These are phyloP conservation scores for Astur gentilis DNA, from an alignment of 2,113 vertebrate genomes.

Conservation along the genomic window DNA sequence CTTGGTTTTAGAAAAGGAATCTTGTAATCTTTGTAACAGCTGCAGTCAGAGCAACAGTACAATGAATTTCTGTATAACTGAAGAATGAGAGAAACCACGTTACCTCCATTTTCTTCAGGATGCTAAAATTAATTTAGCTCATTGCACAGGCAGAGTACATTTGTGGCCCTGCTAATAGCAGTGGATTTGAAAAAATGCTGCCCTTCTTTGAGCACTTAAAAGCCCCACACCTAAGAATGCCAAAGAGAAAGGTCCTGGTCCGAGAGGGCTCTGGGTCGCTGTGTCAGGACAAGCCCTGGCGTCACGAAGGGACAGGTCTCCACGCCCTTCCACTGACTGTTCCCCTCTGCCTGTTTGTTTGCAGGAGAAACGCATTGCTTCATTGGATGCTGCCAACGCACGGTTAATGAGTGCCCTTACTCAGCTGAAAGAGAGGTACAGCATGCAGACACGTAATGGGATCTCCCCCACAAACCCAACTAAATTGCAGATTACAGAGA, in stretches of 20 bases:
- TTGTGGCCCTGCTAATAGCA: neutral
- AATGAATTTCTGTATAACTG: neutral
- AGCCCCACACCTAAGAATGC: accelerated
- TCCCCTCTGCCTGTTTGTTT: neutral
- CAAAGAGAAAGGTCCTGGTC: neutral
- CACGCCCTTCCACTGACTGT: accelerated
- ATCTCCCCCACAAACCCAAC: constrained; percentile 99
- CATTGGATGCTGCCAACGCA: constrained; percentile 93
- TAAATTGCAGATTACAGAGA: constrained; percentile 99
- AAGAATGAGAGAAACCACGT: neutral
- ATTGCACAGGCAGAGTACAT: neutral
- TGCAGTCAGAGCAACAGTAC: neutral
- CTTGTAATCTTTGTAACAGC: neutral
- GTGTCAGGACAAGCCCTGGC: neutral
- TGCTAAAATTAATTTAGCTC: neutral
- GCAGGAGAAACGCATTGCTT: constrained; percentile 97
- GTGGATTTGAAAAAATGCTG: accelerated
- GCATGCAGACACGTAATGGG: constrained; percentile 97
- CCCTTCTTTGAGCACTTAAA: neutral
- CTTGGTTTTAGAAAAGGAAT: neutral
- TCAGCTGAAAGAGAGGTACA: constrained; percentile 99
- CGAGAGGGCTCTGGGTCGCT: neutral
- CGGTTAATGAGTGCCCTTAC: constrained; percentile 96
- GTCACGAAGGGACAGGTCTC: accelerated
- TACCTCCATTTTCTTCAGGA: neutral